These are phyloP conservation scores for Steinernema hermaphroditum DNA, from an alignment of 2,888 invertebrate species.

Conservation along the genomic window DNA sequence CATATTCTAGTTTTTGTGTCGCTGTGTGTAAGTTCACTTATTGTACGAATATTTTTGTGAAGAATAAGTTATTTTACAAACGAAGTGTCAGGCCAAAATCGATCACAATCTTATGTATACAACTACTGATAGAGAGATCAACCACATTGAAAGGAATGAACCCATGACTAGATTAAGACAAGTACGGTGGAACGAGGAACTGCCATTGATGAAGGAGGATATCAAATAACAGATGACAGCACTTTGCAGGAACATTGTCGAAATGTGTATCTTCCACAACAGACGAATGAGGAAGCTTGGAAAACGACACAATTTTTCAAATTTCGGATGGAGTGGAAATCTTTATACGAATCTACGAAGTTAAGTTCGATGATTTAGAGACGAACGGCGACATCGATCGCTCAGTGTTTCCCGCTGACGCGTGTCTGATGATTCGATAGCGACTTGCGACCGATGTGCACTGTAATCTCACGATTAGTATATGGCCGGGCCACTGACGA, in stretches of 20 bases:
- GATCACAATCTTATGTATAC: constrained; percentile 7
- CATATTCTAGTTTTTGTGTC: background rate
- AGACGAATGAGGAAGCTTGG: background rate
- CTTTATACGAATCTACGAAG: background rate
- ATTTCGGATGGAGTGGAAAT: background rate
- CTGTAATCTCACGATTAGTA: background rate
- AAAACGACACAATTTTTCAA: background rate
- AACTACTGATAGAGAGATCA: constrained; percentile 13
- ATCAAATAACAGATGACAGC: background rate
- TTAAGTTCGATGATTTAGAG: constrained; percentile 10
- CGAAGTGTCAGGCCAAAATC: constrained; percentile 25
- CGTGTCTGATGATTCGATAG: constrained; percentile 27
- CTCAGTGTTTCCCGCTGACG: constrained; percentile 16
- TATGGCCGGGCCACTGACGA: background rate
- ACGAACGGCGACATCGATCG: background rate
- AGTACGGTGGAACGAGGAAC: background rate
- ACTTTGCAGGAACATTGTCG: background rate
- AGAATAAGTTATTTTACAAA: background rate
- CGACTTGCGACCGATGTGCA: constrained; percentile 28
- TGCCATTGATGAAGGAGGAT: background rate
- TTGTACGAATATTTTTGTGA: background rate
- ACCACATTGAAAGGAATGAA: background rate
- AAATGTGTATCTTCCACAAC: too few relatives aligned
- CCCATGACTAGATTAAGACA: constrained; percentile 21
- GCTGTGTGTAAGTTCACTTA: background rate